phyloP scores from a whole-genome alignment of 2,797 vertebrate species.

The Mormyrops boulengeri region DNA sequence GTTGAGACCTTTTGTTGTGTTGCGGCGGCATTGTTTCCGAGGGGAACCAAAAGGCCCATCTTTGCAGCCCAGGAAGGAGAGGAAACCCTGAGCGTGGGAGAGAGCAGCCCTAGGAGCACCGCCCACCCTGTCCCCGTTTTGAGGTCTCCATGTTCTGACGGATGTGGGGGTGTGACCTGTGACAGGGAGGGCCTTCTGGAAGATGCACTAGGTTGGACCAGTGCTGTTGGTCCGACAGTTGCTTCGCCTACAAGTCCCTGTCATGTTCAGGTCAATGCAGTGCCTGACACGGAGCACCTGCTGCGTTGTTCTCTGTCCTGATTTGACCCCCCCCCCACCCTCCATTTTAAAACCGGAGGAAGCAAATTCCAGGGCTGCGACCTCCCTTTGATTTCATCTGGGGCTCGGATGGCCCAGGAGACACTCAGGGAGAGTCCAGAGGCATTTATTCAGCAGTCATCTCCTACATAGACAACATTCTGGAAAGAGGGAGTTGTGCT shows the following conservation, averaged over 20 bases:
- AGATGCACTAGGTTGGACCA: neutral
- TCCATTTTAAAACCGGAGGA: conserved; percentile 4
- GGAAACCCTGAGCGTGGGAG: conserved; percentile 51
- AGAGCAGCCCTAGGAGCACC: conserved; percentile 42
- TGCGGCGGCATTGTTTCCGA: conserved; percentile 50
- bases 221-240: neutral
- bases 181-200: neutral
- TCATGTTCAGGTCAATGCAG: neutral
- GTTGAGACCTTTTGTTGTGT: conserved; percentile 81
- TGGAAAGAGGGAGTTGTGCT: conserved; percentile 9
- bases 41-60: conserved; percentile 35
- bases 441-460: neutral
- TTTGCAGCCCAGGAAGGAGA: conserved; percentile 43
- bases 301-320: neutral
- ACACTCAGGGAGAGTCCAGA: neutral
- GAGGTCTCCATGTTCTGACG: conserved; percentile 48
- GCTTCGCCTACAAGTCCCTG: neutral
- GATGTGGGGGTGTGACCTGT: conserved; percentile 27
- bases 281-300: neutral
- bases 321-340: conserved; percentile 7
- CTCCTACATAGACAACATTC: conserved; percentile 4
- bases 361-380: conserved; percentile 3
- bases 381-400: neutral
- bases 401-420: neutral
- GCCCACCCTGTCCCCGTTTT: conserved; percentile 45